Evolutionary conservation across 2,888 invertebrate genomes (phyloP), one percentile per base, ranked within the genome.

Genomic region (Thera britannica): DNA sequence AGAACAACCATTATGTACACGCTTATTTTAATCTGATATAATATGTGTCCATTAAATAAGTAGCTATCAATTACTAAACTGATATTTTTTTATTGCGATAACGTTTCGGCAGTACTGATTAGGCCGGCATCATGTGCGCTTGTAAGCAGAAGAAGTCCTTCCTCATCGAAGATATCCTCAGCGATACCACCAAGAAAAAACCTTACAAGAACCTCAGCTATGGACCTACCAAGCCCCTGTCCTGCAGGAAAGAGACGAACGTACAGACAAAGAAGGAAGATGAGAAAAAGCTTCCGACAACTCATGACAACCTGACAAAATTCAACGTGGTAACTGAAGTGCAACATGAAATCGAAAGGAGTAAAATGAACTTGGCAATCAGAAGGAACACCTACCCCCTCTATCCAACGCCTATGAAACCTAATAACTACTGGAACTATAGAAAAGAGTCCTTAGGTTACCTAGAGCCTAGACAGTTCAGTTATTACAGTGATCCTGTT

Each of bases 31-130:
- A 75, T 78, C 78, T 79, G 77, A 88, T 89, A 91, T 90, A 88
- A 90, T 83, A 82, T 73, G 79, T 84, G 85, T 88, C 90, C 90
- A 90, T 90, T 90, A 89, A 90, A 89, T 88, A 88, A 90, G 89
- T 89, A 90, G 90, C 90, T 91, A 92, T 92, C 92, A 92, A 93
- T 92, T 92, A 91, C 84, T 78, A 77, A 77, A 75, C 83, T 83
- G 87, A 87, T 89, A 88, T 85, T 81, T 79, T 79, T 80, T 78
- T 58, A 38, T 77, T 73, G 68, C 73, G 90, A 90, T 92, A 90
- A 90, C 54, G 48, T 82, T 90, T 90, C 84, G 89, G 84, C 91
- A 92, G 92, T 92, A 75, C 78, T 75, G 75, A 83, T 71, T 83
- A 80, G 76, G 71, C 83, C 78, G 77, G 73, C 86, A 83, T 62